These are phyloP conservation scores for Lordiphosa stackelbergi DNA, from an alignment of 1,140 invertebrate genomes.

Conservation along the genomic window DNA sequence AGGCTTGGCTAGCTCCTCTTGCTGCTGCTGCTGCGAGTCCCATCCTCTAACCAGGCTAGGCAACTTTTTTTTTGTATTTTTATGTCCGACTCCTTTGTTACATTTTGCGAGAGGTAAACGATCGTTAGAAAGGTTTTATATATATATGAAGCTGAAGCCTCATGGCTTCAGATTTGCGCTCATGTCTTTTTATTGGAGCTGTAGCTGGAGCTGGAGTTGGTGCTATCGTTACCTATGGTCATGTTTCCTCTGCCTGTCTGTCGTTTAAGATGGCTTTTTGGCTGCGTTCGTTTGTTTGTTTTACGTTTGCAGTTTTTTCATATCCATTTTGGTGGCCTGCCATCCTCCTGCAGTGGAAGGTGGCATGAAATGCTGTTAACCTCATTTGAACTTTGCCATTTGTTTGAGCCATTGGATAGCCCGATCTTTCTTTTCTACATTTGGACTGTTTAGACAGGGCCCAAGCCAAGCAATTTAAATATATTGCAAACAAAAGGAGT, in stretches of 20 bases:
- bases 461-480: conserved; percentile 60
- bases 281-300: conserved; percentile 39
- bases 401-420: conserved; percentile 73
- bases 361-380: conserved; percentile 73
- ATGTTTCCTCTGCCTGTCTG: conserved; percentile 68
- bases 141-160: conserved; percentile 31
- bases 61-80: conserved; percentile 45
- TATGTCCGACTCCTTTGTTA: conserved; percentile 65
- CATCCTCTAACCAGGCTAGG: conserved; percentile 30
- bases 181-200: conserved; percentile 72
- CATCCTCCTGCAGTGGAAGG: conserved; percentile 45
- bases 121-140: conserved; percentile 73
- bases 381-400: conserved; percentile 74
- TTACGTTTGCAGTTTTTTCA: conserved; percentile 42
- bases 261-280: conserved; percentile 71
- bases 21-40: conserved; percentile 3
- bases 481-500: conserved; percentile 68
- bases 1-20: conserved; percentile 50
- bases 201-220: conserved; percentile 30
- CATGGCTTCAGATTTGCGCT: conserved; percentile 65
- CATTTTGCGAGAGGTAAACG: conserved; percentile 75
- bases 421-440: conserved; percentile 57
- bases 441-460: conserved; percentile 54
- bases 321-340: conserved; percentile 62
- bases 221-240: conserved; percentile 56